Base-by-base conservation (phyloP, 2,797 vertebrate genomes). In the Scleropages formosus region DNA sequence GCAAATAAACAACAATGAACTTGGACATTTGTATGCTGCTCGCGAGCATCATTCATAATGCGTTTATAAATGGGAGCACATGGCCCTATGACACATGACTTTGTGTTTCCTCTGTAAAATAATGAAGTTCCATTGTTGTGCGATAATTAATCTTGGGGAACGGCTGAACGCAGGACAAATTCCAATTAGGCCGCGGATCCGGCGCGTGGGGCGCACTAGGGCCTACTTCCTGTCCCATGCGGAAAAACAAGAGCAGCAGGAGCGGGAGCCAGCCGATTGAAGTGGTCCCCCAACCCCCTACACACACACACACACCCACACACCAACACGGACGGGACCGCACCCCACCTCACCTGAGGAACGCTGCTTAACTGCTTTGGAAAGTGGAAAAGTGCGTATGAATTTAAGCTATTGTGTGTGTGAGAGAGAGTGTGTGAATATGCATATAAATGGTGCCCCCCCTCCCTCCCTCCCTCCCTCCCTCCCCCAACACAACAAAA, bases 111-210 rank as follows among this genome's bases (percentile, higher is more conserved):
- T 70, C 59, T 46, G 69, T 53, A 31, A 73, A 39, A 75, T 71
- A 72, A 68, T 51, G 72, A 77, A 68, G 77, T 75, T 81, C 77
- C 68, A 80, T 74, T 84, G 79, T 82, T 76, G 56, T 72, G 78
- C 73, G 82, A 74, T 87, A 87, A 90, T 88, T 88, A 89, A 88
- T 88, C 82, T 78, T 51, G 31, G 80, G 83, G 83, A 89, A 85
- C 76, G n/a, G 15, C 78, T 68, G 82, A 84, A 85, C 39, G 77
- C 78, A 78, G 88, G 89, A 88, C 90, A 88, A 82, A 90, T 90
- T 92, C 90, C 89, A 92, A 91, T 92, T 90, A 91, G 82, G 81
- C 84, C 83, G 78, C 74, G 87, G 87, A 88, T 91, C 85, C 87
- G 90, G 82, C 88, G 88, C 87, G 88, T 85, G 89, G 85, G 86